phyloP scores from a whole-genome alignment of 2,113 vertebrate genomes.

The Vulpes vulpes region DNA sequence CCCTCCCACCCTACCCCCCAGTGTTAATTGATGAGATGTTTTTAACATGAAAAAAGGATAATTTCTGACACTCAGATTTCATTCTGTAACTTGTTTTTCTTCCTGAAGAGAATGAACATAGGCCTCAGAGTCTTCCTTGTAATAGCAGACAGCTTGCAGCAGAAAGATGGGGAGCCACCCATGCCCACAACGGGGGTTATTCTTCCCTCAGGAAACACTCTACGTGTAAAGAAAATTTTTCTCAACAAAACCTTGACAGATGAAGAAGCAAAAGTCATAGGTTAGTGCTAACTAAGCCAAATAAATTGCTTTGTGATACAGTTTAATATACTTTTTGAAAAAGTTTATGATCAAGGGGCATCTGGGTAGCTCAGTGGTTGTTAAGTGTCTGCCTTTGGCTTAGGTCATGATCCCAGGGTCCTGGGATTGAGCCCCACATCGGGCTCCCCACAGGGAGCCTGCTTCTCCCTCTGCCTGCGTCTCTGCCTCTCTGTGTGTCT shows the following conservation, averaged over 20 bases:
- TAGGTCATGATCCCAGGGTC: too few species aligned
- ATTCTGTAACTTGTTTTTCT: slow-evolving; percentile 57
- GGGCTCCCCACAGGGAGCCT: too few species aligned
- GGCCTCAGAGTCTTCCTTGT: slow-evolving; percentile 98
- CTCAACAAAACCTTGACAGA: slow-evolving; percentile 99
- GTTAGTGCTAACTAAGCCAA: slow-evolving; percentile 84
- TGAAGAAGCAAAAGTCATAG: slow-evolving; percentile 99
- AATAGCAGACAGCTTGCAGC: slow-evolving; percentile 98
- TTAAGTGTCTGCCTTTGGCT: too few species aligned
- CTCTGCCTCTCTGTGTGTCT: too few species aligned
- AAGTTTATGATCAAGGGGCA: not conserved
- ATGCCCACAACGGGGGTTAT: slow-evolving; percentile 99
- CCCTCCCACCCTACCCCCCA: not conserved
- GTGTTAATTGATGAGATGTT: not conserved
- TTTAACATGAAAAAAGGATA: not conserved
- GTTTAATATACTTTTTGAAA: not conserved
- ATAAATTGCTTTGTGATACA: not conserved
- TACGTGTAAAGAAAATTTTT: slow-evolving; percentile 99
- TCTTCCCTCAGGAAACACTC: slow-evolving; percentile 98
- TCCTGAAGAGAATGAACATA: slow-evolving; percentile 97
- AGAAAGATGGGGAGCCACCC: slow-evolving; percentile 98
- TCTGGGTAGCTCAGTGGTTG: too few species aligned
- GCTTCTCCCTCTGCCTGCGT: too few species aligned
- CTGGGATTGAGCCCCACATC: too few species aligned
- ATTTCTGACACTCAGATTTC: slow-evolving; percentile 35